Base-by-base conservation (phyloP, 2,113 vertebrate species). In the Mystacornis crossleyi region DNA sequence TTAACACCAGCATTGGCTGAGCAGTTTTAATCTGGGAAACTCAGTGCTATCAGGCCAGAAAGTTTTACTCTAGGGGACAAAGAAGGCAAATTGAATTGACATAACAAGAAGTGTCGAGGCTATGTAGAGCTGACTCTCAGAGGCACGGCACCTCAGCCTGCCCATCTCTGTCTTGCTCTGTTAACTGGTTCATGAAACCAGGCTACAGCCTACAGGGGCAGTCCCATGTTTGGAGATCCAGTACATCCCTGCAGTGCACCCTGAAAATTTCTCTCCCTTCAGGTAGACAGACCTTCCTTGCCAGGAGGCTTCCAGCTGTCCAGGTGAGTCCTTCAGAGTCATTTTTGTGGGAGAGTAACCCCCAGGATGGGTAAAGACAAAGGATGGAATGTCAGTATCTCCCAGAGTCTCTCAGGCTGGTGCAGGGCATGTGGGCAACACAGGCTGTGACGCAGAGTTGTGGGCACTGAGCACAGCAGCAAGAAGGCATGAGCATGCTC, bases 241-340 rank as follows among this genome's bases (percentile, higher is more conserved):
- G 25, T 0, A 0, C 10, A 23, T 7, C 4, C 3, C 60, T 61
- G 36, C 3, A 9, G 7, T 7, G 47, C 7, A 23, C 4, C 14
- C 73, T 47, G 58, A 0, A 2, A 60, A 26, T 7, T 75, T 25
- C 23, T 62, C 45, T 62, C 24, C 17, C 33, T 66, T 75, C 61
- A 64, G 38, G 8, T 34, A 80, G 33, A 17, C n/a, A 62, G 34
- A 36, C 2, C 19, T 81, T 51, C 34, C 20, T 71, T 36, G 8
- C 16, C 65, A 65, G 45, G 10, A 60, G 33, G 20, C 50, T 81
- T 47, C n/a, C 64, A 60, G 43, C 36, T 87, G 61, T 48, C 23
- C 45, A 34, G 40, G 9, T 2, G 19, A 42, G 31, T 51, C 50
- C 9, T 69, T 55, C 54, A 92, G 40, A 72, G 36, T 1, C 0